Evolutionary conservation across 2,113 vertebrate species (phyloP), one percentile per base, ranked within the genome.

Genomic region (Cygnus atratus): DNA sequence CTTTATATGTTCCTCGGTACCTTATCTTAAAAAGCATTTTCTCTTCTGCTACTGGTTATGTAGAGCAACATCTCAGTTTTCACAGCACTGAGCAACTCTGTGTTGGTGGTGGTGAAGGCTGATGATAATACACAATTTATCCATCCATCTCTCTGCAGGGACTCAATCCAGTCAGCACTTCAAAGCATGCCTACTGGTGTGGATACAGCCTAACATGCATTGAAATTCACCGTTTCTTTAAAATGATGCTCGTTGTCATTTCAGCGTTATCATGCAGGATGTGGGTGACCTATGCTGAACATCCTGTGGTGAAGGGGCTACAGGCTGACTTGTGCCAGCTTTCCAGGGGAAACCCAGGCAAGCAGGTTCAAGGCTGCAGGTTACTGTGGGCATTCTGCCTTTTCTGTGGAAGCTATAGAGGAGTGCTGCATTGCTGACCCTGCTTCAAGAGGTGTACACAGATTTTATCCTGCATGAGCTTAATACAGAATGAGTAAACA

Each of bases 1-100:
- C 33, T 86, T 76, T 83, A 2, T 29, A 57, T 43, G 4, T 80
- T 86, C 55, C 46, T 70, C 48, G 46, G 8, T 55, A 54, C n/a
- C n/a, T 91, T 61, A 52, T 46, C 28, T 80, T 62, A 88, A 92
- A 84, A 83, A 74, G 3, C 4, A 62, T 65, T 65, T 84, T 87
- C 13, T 70, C 65, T 88, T 22, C 33, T 67, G 33, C 80, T 84
- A 21, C 76, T 85, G 63, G 73, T 29, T 70, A 35, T 9, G 52
- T 44, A 41, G 35, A 57, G 4, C 54, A 76, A 29, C 39, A 65
- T 46, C 33, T 68, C 33, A 31, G 10, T 77, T 91, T 88, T 70
- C 72, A 66, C 26, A 70, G 20, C 63, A 62, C 12, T 31, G 55
- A 58, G n/a, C 46, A 52, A 29, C 26, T 72, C 50, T 54, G 35